These are phyloP conservation scores for Heloderma charlesbogerti DNA, from an alignment of 2,113 vertebrate genomes.

Conservation along the genomic window DNA sequence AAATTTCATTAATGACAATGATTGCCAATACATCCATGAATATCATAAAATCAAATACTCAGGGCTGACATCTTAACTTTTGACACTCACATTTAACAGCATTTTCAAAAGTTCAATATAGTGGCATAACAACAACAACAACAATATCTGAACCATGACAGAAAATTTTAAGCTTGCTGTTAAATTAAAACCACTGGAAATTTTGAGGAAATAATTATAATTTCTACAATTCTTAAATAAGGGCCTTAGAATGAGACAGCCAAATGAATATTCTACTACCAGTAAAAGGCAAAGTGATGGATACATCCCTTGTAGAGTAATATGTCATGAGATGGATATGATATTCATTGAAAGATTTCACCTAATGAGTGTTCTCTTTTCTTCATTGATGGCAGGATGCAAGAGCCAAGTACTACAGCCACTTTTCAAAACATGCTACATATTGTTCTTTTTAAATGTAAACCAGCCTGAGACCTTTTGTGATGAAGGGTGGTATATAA, in stretches of 20 bases:
- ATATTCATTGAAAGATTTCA: conserved; percentile 32
- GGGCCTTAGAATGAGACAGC: background rate
- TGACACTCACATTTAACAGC: background rate
- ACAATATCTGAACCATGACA: background rate
- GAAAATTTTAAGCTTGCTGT: background rate
- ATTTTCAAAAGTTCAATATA: background rate
- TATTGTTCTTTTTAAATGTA: background rate
- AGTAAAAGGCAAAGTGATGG: conserved; percentile 36
- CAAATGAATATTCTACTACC: background rate
- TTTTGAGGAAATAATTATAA: background rate
- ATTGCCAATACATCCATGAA: background rate
- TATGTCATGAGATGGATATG: conserved; percentile 28
- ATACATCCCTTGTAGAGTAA: conserved; percentile 22
- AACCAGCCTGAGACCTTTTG: background rate
- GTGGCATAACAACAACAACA: background rate
- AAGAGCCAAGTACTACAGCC: background rate
- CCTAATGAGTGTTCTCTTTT: background rate
- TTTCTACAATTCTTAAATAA: background rate
- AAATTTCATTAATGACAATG: too few species aligned
- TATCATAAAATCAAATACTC: background rate
- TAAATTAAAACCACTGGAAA: background rate
- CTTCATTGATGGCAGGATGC: conserved; percentile 26
- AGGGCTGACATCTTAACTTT: background rate
- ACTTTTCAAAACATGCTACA: background rate
- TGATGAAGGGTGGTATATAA: background rate